phyloP scores from a whole-genome alignment of 2,888 invertebrate species.

The Lepidonotus clava region DNA sequence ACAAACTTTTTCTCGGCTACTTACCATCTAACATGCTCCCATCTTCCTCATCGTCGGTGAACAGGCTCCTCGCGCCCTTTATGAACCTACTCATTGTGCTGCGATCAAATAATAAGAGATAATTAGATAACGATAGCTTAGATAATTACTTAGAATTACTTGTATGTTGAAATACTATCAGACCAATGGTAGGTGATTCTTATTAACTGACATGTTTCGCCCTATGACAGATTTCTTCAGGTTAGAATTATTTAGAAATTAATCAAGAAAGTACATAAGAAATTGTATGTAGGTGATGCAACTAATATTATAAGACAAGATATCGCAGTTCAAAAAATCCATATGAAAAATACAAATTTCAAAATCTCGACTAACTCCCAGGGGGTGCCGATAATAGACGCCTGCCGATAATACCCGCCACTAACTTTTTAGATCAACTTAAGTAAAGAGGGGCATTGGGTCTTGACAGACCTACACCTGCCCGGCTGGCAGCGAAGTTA shows the following conservation, averaged over 20 bases:
- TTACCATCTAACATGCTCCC: conserved; percentile 5
- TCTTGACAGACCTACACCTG: background rate
- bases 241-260: background rate
- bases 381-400: too few relatives aligned
- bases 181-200: too few relatives aligned
- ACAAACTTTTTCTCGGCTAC: background rate
- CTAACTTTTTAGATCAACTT: background rate
- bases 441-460: background rate
- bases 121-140: background rate
- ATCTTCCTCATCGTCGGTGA: conserved; percentile 39
- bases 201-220: background rate
- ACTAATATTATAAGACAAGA: too few relatives aligned
- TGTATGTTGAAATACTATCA: background rate
- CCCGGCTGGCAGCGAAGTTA: background rate
- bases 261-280: background rate
- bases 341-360: too few relatives aligned
- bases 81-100: conserved; percentile 9
- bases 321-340: too few relatives aligned
- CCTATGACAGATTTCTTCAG: background rate
- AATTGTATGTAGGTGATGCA: too few relatives aligned
- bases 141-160: background rate
- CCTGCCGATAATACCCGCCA: too few relatives aligned
- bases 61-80: conserved; percentile 3
- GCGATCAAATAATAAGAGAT: background rate
- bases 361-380: too few relatives aligned